Evolutionary conservation across 2,888 invertebrate species (phyloP).

Genomic region (Acanthosepion esculentum): DNA sequence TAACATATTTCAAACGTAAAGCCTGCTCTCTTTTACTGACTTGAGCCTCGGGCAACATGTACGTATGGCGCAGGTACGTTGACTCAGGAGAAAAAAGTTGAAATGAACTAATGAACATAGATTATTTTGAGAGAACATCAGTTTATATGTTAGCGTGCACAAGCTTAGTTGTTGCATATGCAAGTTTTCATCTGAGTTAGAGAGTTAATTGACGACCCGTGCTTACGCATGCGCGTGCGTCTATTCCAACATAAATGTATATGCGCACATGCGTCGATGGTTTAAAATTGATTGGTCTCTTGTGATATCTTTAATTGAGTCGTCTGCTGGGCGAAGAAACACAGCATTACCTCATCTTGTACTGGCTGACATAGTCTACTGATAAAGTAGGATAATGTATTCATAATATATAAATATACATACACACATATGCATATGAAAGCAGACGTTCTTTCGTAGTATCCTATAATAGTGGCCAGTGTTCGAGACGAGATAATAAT

Average conservation of each 20-base stretch:
- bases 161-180: neutral
- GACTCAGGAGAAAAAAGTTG: neutral
- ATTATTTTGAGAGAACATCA: neutral
- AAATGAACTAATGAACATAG: neutral
- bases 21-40: neutral
- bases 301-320: neutral
- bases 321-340: too few species aligned
- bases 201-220: neutral
- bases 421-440: neutral
- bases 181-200: neutral
- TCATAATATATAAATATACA: neutral
- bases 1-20: neutral
- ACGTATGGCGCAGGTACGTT: neutral
- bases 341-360: neutral
- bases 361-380: neutral
- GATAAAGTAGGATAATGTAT: neutral
- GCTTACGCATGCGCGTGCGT: neutral
- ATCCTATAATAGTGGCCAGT: too few species aligned
- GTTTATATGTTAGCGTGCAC: neutral
- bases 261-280: neutral
- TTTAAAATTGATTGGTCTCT: neutral
- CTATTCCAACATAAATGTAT: neutral
- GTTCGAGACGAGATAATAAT: too few species aligned
- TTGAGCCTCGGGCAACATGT: neutral
- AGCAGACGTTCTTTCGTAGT: too few species aligned